Evolutionary conservation across 2,797 vertebrate genomes (phyloP), one percentile per base, ranked within the genome.

Genomic region (Acipenser transmontanus): DNA sequence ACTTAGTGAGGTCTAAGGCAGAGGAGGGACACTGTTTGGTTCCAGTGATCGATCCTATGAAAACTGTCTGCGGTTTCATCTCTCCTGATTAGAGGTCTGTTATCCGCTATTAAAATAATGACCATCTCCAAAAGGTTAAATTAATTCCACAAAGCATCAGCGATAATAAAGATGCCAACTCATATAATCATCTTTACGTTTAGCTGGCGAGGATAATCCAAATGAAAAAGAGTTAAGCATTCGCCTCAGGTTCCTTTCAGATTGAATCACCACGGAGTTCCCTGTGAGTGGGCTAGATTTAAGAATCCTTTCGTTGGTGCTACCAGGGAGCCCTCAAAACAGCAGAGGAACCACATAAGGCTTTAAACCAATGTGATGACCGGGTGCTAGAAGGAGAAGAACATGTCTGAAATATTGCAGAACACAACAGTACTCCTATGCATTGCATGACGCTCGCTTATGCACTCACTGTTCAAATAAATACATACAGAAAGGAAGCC

Each of bases 211-310:
- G 12, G 54, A 7, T 57, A 11, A n/a, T 57, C 11, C 11, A 57
- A 57, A 57, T n/a, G 2, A n/a, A n/a, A 57, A 11, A 57, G 12
- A 13, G 12, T 2, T 8, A 34, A 3, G 34, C 34, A 34, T 74
- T 67, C 71, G 77, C 82, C 78, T 74, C 72, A 71, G 77, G 83
- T 77, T 54, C 69, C 71, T 67, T 69, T 88, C 85, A 78, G 64
- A 75, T 69, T 75, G 70, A 76, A 83, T 87, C 80, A 84, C 54
- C 7, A 7, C 11, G 12, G 12, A 11, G 9, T 57, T 57, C 54
- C 54, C 14, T 57, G 61, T 73, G 52, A 73, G 70, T 72, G 34
- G 34, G 4, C 34, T 34, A 61, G 6, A 63, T 68, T 71, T 76
- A 76, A 73, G 77, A 78, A 72, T 78, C 78, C 78, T 74, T 87